A percentile compares a stretch with the other conserved stretches of the same genome.
Evolutionary conservation across 2,888 invertebrate species (phyloP).

Genomic region (Drosophila cognata): DNA sequence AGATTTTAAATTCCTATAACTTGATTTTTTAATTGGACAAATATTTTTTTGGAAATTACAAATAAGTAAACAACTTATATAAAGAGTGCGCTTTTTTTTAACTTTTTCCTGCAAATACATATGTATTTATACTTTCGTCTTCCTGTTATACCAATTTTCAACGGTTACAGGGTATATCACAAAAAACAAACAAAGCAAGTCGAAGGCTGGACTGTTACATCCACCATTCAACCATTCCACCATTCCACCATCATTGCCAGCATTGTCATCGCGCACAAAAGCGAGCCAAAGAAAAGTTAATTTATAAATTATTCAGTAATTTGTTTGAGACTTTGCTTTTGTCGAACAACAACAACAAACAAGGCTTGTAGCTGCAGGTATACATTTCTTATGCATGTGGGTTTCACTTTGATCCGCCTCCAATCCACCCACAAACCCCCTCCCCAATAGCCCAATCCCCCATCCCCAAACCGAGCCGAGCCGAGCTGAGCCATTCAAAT

Average conservation of each 20-base stretch:
- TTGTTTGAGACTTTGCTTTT: conserved; percentile 79
- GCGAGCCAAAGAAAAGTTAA: conserved; percentile 65
- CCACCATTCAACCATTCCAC: neutral
- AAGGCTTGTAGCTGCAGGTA: conserved; percentile 54
- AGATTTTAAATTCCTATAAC: neutral
- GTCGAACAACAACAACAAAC: conserved; percentile 40
- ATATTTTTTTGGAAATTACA: neutral
- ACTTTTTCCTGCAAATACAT: neutral
- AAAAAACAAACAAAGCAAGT: conserved; percentile 41
- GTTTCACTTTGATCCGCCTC: conserved; percentile 65
- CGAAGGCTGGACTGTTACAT: conserved; percentile 26
- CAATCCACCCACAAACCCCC: neutral
- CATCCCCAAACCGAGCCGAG: neutral
- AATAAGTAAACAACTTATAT: neutral
- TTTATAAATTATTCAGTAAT: conserved; percentile 83
- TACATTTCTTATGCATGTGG: conserved; percentile 68
- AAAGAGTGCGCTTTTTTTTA: neutral
- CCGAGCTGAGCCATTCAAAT: conserved; percentile 61
- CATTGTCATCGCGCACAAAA: conserved; percentile 68
- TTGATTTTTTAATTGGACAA: neutral
- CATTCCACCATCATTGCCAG: conserved; percentile 1
- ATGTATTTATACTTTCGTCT: neutral
- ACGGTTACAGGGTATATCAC: neutral
- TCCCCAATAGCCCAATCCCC: neutral
- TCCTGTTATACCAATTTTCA: neutral